phyloP scores from a whole-genome alignment of 1,140 invertebrate genomes.

The Diplogasteroides magnus region DNA sequence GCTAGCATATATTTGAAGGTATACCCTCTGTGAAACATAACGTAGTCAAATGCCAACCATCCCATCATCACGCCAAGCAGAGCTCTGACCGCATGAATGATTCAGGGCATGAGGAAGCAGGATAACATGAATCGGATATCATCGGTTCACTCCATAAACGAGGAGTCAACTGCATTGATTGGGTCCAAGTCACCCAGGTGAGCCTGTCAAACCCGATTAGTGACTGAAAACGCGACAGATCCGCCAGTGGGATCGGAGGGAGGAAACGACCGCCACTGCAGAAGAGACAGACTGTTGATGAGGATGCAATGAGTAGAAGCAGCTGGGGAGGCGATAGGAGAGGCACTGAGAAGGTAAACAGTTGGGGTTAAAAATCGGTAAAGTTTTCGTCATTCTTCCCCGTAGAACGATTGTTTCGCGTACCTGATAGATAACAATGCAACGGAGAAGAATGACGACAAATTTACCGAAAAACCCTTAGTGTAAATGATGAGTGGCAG shows the following conservation, averaged over 20 bases:
- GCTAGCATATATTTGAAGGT: too few relatives aligned
- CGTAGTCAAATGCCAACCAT: too few relatives aligned
- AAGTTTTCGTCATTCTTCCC: too few relatives aligned
- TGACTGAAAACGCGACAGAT: background rate
- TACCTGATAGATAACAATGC: too few relatives aligned
- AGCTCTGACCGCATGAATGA: background rate
- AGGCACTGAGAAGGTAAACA: conserved; percentile 7
- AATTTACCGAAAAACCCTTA: too few relatives aligned
- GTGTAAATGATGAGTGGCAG: too few relatives aligned
- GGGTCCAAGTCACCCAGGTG: background rate
- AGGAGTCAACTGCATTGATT: background rate
- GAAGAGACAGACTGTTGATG: conserved; percentile 30
- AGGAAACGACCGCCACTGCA: conserved; percentile 2
- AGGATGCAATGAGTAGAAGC: conserved; percentile 22
- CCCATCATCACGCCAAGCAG: background rate
- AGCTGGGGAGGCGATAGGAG: conserved; percentile 23
- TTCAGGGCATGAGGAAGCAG: conserved; percentile 10
- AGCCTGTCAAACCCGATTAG: background rate
- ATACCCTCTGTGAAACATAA: too few relatives aligned
- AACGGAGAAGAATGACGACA: too few relatives aligned
- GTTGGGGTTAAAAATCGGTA: too few relatives aligned
- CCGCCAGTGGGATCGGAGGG: background rate
- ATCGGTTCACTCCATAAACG: conserved; percentile 25
- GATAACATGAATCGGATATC: conserved; percentile 22
- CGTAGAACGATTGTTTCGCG: too few relatives aligned